Conservation (phyloP, 2,888 invertebrate genomes). For the Herminia tarsipennalis region DNA sequence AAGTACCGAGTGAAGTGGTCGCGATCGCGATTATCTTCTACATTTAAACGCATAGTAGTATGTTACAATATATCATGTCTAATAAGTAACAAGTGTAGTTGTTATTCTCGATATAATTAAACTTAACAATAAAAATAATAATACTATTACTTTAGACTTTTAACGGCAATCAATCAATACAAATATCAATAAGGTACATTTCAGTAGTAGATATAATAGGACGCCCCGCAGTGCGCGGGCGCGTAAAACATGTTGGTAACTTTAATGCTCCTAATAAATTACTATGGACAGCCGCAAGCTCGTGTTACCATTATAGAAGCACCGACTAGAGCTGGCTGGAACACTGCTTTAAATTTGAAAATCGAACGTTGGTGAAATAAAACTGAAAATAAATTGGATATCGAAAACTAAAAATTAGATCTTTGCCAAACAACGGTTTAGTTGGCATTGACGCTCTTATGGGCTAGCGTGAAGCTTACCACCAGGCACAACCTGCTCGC, state of each 20-base stretch:
- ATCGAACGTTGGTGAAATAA: background rate
- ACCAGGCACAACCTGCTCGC: too few relatives aligned
- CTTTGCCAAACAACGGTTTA: too few relatives aligned
- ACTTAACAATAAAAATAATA: too few relatives aligned
- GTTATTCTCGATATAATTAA: too few relatives aligned
- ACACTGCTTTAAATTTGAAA: constrained; percentile 6
- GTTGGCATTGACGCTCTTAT: too few relatives aligned
- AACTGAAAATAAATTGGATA: too few relatives aligned
- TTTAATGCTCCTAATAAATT: constrained; percentile 51
- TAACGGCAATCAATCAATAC: constrained; percentile 29
- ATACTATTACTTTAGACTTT: constrained; percentile 10
- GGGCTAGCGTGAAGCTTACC: too few relatives aligned
- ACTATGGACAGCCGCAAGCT: constrained; percentile 33
- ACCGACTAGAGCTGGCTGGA: constrained; percentile 18
- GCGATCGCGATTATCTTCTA: too few relatives aligned
- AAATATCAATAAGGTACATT: constrained; percentile 38
- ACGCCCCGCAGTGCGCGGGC: constrained; percentile 34
- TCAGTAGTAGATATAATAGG: constrained; percentile 53
- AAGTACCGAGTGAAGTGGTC: too few relatives aligned
- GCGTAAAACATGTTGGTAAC: constrained; percentile 45
- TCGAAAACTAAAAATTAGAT: background rate
- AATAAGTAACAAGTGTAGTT: too few relatives aligned
- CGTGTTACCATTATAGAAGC: constrained; percentile 39
- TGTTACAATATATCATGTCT: too few relatives aligned
- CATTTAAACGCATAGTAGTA: too few relatives aligned